Evolutionary conservation across 2,888 invertebrate genomes (phyloP).

Genomic region (Diarsia mendica): DNA sequence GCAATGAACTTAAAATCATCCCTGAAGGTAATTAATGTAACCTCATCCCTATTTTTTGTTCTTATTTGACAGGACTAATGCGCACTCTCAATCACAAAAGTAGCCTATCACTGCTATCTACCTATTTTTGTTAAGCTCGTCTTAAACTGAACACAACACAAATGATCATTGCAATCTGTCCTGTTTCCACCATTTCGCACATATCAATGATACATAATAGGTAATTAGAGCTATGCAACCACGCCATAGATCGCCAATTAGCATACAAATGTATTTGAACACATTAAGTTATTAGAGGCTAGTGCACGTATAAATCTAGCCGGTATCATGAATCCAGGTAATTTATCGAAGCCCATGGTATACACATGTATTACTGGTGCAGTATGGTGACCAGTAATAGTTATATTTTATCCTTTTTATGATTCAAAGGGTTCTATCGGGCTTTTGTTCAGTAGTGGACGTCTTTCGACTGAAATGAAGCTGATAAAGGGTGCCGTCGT

Average conservation of each 20-base stretch:
- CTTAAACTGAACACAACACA: no score
- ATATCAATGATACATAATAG: background rate
- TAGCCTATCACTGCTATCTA: no score
- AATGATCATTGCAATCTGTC: background rate
- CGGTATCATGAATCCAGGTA: slow-evolving; percentile 55
- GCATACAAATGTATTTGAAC: slow-evolving; percentile 45
- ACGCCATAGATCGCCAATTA: slow-evolving; percentile 40
- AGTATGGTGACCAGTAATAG: slow-evolving; percentile 23
- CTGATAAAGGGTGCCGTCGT: no score
- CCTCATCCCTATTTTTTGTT: no score
- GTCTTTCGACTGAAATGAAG: no score
- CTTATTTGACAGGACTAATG: no score
- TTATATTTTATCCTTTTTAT: background rate
- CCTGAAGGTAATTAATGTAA: no score
- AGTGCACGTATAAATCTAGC: slow-evolving; percentile 55
- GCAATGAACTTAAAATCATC: no score
- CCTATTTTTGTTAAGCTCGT: no score
- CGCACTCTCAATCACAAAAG: no score
- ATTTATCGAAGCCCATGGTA: slow-evolving; percentile 57
- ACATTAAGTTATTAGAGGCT: slow-evolving; percentile 34
- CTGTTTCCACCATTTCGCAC: background rate
- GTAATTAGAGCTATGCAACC: background rate
- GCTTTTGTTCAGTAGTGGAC: no score
- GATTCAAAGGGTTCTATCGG: background rate
- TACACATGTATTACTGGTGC: slow-evolving; percentile 38